Percentiles rank a stretch among this genome's conserved stretches.
These are phyloP conservation scores for Timema cristinae DNA, from an alignment of 2,888 invertebrate genomes.

Conservation along the genomic window DNA sequence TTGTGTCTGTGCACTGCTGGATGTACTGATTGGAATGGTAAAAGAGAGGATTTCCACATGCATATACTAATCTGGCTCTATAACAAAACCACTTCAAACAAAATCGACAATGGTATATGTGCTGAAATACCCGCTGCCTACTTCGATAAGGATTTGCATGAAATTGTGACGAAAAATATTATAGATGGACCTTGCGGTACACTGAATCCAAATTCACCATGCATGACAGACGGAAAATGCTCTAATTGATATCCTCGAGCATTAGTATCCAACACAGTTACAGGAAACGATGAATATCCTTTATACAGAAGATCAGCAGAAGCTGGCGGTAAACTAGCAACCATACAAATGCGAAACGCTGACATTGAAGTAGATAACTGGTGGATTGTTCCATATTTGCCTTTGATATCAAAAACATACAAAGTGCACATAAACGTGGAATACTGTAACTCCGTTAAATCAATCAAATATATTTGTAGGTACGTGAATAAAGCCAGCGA, in stretches of 20 bases:
- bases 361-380: conserved; percentile 36
- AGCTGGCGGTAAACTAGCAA: conserved; percentile 8
- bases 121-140: conserved; percentile 36
- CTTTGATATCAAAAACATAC: conserved; percentile 16
- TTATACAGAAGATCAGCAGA: no score
- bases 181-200: conserved; percentile 36
- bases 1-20: no score
- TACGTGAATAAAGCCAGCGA: conserved; percentile 30
- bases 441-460: conserved; percentile 35
- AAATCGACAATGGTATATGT: conserved; percentile 33
- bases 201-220: conserved; percentile 29
- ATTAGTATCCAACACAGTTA: conserved; percentile 18
- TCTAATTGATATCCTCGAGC: conserved; percentile 14
- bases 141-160: conserved; percentile 30
- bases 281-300: conserved; percentile 18
- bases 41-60: no score
- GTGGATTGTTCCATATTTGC: conserved; percentile 39
- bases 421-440: no score
- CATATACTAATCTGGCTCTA: no score
- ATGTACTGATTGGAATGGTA: no score
- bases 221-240: conserved; percentile 21
- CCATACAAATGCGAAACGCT: conserved; percentile 4
- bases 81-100: no score
- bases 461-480: conserved; percentile 37
- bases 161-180: conserved; percentile 32